Percentiles rank a stretch among this genome's conserved stretches.
Evolutionary conservation across 1,140 invertebrate species (phyloP).

Genomic region (Rhagoletis pomonella): DNA sequence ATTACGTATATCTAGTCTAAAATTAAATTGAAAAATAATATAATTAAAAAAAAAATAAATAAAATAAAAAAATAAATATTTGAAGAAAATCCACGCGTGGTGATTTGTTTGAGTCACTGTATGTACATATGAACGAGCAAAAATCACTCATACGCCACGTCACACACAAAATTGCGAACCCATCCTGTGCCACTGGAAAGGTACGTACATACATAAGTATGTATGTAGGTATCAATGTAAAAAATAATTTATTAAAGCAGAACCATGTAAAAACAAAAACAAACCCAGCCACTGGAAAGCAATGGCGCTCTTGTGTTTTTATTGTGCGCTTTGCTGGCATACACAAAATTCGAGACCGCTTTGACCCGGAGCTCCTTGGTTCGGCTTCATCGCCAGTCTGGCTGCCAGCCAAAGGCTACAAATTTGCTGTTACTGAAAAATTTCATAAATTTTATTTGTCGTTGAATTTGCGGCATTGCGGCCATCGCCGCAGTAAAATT

Average conservation of each 20-base stretch:
- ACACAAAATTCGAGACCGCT: background rate
- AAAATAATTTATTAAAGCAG: background rate
- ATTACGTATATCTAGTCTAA: too few relatives aligned
- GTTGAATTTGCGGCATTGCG: constrained; percentile 23
- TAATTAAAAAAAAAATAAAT: too few relatives aligned
- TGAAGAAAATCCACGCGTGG: too few relatives aligned
- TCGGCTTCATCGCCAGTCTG: background rate
- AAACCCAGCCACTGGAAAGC: background rate
- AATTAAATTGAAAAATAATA: too few relatives aligned
- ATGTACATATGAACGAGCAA: background rate
- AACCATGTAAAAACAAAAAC: background rate
- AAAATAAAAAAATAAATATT: too few relatives aligned
- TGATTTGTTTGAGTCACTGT: too few relatives aligned
- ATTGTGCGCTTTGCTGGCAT: background rate
- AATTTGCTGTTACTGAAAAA: constrained; percentile 38
- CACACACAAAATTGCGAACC: background rate
- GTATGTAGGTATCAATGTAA: background rate
- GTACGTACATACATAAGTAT: background rate
- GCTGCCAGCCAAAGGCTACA: constrained; percentile 39
- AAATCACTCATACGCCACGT: constrained; percentile 33
- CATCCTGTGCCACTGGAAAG: background rate
- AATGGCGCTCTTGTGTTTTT: background rate
- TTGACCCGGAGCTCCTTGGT: background rate
- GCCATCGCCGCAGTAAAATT: background rate
- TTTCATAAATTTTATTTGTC: constrained; percentile 50